A percentile compares a stretch with the other conserved stretches of the same genome.
Evolutionary conservation across 2,888 invertebrate genomes (phyloP).

Genomic region (Drosophila multiciliata): DNA sequence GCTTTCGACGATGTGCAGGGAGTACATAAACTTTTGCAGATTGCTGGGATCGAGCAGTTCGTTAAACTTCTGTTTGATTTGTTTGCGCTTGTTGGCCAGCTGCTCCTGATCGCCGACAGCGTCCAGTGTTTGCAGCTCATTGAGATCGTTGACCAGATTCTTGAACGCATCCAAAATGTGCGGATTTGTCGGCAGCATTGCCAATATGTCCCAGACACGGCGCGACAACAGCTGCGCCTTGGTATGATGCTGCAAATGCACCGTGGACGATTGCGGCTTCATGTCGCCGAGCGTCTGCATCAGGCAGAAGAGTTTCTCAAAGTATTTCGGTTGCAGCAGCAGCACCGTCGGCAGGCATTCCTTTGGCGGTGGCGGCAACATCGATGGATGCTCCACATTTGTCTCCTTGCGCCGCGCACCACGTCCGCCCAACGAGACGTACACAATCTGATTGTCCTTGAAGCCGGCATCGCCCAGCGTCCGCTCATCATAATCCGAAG

Average conservation of each 20-base stretch:
- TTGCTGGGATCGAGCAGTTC: slow-evolving; percentile 94
- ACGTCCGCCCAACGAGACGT: slow-evolving; percentile 93
- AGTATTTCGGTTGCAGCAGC: slow-evolving; percentile 93
- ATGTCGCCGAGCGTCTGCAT: slow-evolving; percentile 96
- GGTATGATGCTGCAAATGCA: slow-evolving; percentile 89
- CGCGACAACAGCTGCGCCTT: slow-evolving; percentile 95
- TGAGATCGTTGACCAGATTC: slow-evolving; percentile 86
- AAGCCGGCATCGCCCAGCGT: slow-evolving; percentile 96
- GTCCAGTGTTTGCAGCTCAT: slow-evolving; percentile 72
- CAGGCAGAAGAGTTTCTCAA: slow-evolving; percentile 94
- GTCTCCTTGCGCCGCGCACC: slow-evolving; percentile 86
- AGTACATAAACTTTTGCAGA: slow-evolving; percentile 97
- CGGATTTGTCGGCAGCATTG: slow-evolving; percentile 95
- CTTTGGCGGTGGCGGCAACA: slow-evolving; percentile 94
- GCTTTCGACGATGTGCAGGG: slow-evolving; percentile 95
- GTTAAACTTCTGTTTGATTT: slow-evolving; percentile 86
- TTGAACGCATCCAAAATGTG: slow-evolving; percentile 92
- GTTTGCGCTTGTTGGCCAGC: slow-evolving; percentile 81
- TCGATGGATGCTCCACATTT: slow-evolving; percentile 91
- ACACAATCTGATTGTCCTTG: slow-evolving; percentile 96
- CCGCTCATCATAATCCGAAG: slow-evolving; percentile 96
- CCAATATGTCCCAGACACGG: slow-evolving; percentile 97
- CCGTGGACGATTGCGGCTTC: slow-evolving; percentile 89
- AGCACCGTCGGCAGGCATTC: slow-evolving; percentile 94
- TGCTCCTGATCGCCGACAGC: slow-evolving; percentile 67